Base-by-base conservation (phyloP, 2,797 vertebrate species). In the Xiphophorus birchmanni region DNA sequence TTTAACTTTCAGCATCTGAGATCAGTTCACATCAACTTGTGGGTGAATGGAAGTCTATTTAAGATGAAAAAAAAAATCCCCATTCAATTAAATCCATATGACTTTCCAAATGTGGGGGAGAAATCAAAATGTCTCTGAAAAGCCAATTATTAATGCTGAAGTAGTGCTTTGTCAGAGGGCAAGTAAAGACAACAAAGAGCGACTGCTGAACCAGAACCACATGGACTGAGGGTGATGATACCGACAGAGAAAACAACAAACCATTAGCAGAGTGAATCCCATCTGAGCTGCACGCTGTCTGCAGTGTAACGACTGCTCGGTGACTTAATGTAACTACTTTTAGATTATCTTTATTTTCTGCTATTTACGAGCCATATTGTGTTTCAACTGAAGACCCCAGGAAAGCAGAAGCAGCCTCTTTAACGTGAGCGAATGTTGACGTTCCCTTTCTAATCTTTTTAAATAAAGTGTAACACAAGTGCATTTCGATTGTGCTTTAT, bases 61-160 rank as follows among this genome's bases (percentile, higher is more conserved):
- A 29, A 72, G 42, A 81, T 76, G 75, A 17, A 83, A 86, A 83
- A 86, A 88, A 88, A 93, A 91, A 94, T 92, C 85, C 9, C 9
- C 23, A 45, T 45, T n/a, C n/a, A 72, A 72, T 72, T 45, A 50
- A 69, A 87, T 90, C 88, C 93, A 94, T 86, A 88, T 91, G 90
- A 79, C 78, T 78, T 69, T 82, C 81, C 79, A 81, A 87, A 92
- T 83, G 86, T 44, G 12, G 80, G 80, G 77, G 86, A 92, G 80
- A 90, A 92, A 93, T 92, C 89, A 88, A 88, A 93, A 91, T 88
- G 88, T 90, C 86, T 93, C 85, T 80, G 87, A 93, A 93, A 94
- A 88, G 88, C 91, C 91, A 91, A 81, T 93, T 89, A 91, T 91
- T 93, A 92, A 88, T 93, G 92, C 94, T 92, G 89, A 95, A 92